Evolutionary conservation across 2,797 vertebrate genomes (phyloP).

Genomic region (Holocentrus rufus): DNA sequence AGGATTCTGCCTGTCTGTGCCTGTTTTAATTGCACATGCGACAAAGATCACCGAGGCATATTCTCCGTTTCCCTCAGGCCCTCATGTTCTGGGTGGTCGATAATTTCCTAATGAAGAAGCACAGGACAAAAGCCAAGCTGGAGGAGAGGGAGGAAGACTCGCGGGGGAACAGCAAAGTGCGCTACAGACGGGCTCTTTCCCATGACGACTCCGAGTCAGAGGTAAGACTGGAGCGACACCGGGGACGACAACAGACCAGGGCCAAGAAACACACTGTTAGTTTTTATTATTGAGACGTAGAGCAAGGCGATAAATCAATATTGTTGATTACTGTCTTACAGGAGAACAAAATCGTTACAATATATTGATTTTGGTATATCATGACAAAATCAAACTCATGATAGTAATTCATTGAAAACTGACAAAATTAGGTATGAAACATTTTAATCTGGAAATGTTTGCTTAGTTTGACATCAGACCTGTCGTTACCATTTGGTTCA

Average conservation of each 20-base stretch:
- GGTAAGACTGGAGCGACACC: constrained; percentile 73
- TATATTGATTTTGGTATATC: too few relatives aligned
- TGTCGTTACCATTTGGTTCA: too few relatives aligned
- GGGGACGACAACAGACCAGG: not conserved
- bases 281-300: too few relatives aligned
- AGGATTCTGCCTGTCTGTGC: not conserved
- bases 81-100: constrained; percentile 99
- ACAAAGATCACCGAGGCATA: not conserved
- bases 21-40: not conserved
- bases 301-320: too few relatives aligned
- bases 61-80: constrained; percentile 79
- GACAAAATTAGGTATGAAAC: too few relatives aligned
- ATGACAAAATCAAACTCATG: too few relatives aligned
- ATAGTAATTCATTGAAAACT: too few relatives aligned
- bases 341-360: too few relatives aligned
- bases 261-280: too few relatives aligned
- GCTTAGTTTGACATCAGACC: too few relatives aligned
- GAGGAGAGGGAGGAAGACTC: constrained; percentile 94
- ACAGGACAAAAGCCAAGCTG: constrained; percentile 96
- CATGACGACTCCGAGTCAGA: constrained; percentile 98
- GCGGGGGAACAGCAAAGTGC: constrained; percentile 92
- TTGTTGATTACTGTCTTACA: too few relatives aligned
- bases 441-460: too few relatives aligned
- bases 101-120: constrained; percentile 99
- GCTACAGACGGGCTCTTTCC: constrained; percentile 94